phyloP scores from a whole-genome alignment of 2,113 vertebrate species.

The Poicephalus gulielmi region DNA sequence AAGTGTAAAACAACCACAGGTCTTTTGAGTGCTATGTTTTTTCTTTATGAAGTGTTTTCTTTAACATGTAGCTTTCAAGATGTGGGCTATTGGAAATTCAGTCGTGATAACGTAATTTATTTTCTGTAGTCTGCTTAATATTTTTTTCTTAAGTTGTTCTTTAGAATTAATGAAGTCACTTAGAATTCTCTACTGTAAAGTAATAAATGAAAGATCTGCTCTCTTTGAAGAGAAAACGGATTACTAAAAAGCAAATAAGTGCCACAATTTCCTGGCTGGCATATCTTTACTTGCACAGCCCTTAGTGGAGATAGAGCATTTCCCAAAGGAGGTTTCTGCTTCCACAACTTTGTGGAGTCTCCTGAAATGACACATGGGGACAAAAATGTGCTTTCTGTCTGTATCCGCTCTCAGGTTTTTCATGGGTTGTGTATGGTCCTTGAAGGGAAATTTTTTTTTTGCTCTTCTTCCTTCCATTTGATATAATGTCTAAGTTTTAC shows the following conservation, averaged over 20 bases:
- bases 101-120: neutral
- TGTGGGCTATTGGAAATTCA: neutral
- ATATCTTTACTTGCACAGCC: neutral
- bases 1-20: neutral
- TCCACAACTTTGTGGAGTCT: neutral
- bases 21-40: neutral
- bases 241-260: neutral
- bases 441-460: neutral
- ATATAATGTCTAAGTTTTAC: neutral
- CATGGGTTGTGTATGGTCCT: neutral
- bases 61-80: neutral
- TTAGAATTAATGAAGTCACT: neutral
- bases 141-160: neutral
- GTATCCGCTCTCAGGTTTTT: neutral
- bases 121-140: neutral
- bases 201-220: neutral
- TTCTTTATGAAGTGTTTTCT: neutral
- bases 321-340: neutral
- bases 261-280: neutral
- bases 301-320: too few species aligned
- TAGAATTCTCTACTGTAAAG: neutral
- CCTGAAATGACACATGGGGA: neutral
- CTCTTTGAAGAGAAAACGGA: neutral
- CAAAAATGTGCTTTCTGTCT: neutral
- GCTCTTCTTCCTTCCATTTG: neutral